Base-by-base conservation (phyloP, 2,888 invertebrate genomes). In the Hoplodrina blanda region DNA sequence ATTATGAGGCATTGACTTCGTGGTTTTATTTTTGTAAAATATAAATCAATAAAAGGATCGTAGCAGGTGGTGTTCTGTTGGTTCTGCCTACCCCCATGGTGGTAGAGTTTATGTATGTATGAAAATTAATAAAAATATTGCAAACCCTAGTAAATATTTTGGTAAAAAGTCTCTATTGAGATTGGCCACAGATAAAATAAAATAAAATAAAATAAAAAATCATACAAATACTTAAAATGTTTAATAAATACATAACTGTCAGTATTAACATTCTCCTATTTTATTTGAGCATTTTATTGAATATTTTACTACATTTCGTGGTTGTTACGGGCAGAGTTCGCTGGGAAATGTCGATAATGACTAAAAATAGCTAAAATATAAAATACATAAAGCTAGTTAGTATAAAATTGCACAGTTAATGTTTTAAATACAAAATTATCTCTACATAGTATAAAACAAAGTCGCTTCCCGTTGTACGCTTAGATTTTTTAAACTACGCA, bases 231-330 rank as follows among this genome's bases (percentile, higher is more conserved):
- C 81, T 88, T 88, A 85, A 77, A 85, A 86, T 86, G 86, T 94
- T 93, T 93, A 93, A 93, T 94, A 94, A 94, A 94, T 94, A 93
- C 93, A 86, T 91, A 91, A 91, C 91, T 88, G 89, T 90, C 87
- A 86, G 80, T 85, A 85, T 87, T 83, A 91, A 92, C 87, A 91
- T 82, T 88, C 88, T 79, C 78, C 73, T 85, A 85, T 78, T 82
- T 82, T 87, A 89, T 82, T 85, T 85, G 69, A 83, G 73, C 82
- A 74, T 78, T 75, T 78, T 61, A 71, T 76, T 76, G 61, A 50
- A 64, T 57, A 56, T 80, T 74, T 83, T 80, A 60, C 69, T 75
- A 80, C 57, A 73, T 80, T 82, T 76, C 83, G 74, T 82, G 75
- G 69, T 89, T 89, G 85, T 85, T 63, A 73, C 62, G 70, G 79